phyloP scores from a whole-genome alignment of 2,888 invertebrate genomes.

The Pimpla rufipes region DNA sequence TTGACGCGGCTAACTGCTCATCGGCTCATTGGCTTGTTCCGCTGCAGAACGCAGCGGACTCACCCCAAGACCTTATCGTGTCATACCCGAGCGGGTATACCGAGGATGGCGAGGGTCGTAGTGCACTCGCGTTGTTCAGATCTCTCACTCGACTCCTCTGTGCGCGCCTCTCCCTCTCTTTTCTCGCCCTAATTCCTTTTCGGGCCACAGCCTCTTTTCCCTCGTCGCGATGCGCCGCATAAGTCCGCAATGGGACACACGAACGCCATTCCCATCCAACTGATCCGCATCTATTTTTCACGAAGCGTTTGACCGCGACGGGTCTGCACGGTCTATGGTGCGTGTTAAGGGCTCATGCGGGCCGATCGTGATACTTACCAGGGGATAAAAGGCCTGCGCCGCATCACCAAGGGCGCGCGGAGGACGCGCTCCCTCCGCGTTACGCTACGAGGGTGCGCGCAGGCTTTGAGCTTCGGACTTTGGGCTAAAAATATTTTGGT shows the following conservation, averaged over 20 bases:
- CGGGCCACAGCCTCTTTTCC: conserved; percentile 68
- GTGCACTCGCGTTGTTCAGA: conserved; percentile 29
- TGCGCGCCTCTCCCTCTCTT: conserved; percentile 56
- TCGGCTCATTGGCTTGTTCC: conserved; percentile 14
- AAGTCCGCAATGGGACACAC: conserved; percentile 18
- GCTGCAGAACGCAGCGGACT: conserved; percentile 48
- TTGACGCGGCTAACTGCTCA: conserved; percentile 30
- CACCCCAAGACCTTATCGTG: conserved; percentile 74
- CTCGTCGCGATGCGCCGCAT: conserved; percentile 64
- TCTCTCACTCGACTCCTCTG: conserved; percentile 18
- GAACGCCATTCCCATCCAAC: conserved; percentile 17
- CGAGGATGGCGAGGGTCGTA: conserved; percentile 48
- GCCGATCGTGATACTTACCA: conserved; percentile 1
- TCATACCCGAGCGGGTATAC: conserved; percentile 75
- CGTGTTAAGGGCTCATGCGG: background rate
- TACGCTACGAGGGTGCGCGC: background rate
- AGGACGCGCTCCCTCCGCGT: conserved; percentile 1
- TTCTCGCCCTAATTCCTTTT: conserved; percentile 78
- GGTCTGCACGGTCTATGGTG: conserved; percentile 17
- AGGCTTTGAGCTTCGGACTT: conserved; percentile 11
- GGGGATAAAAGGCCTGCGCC: conserved; percentile 16
- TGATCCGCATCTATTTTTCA: conserved; percentile 77
- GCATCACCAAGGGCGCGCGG: background rate
- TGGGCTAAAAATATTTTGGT: conserved; percentile 28
- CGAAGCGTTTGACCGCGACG: conserved; percentile 72